Base-by-base conservation (phyloP, 92 coral and sea anemone species). In the Metridium senile region DNA sequence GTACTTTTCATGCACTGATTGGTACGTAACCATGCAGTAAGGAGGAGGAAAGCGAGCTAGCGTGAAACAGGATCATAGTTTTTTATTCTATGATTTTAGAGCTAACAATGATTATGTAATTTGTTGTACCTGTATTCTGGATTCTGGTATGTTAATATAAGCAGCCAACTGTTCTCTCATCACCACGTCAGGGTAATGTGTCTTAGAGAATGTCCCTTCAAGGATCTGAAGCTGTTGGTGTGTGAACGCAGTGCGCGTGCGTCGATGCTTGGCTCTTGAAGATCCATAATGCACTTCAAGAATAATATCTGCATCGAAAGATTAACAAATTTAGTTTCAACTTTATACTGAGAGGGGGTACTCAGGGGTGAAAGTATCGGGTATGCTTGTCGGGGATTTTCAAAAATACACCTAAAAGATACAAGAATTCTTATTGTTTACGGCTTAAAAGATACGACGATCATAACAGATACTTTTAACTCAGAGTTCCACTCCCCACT, bases 131-230 rank as follows among this genome's bases (percentile, higher is more conserved):
- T 95, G 99, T 69, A 95, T 92, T 87, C 97, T 87, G 8, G 99
- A 88, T 76, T 95, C 97, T 29, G 97, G 96, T 58, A 92, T 86
- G 72, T 88, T 92, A 13, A 93, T 95, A 66, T 84, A 92, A 27
- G 90, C 88, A 17, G 99, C 97, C 10, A 95, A 91, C 66, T 95
- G 99, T 74, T 95, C 99, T 71, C 99, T 84, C 99, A 95, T 92
- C 43, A 89, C 90, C 23, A 95, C 91, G 85, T 95, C 99, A 28
- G 99, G 99, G 87, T 95, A 95, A 68, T 95, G 99, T 34, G 99
- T 95, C 80, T 95, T 95, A 59, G 93, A 72, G 77, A 95, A 95
- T 31, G 99, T 90, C 66, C 89, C 86, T 74, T 95, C 99, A 43
- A 95, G 74, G 71, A 93, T 85, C 83, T 86, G 91, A 26, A 95